Conservation (phyloP, 2,113 vertebrate genomes). For the Salvelinus fontinalis region DNA sequence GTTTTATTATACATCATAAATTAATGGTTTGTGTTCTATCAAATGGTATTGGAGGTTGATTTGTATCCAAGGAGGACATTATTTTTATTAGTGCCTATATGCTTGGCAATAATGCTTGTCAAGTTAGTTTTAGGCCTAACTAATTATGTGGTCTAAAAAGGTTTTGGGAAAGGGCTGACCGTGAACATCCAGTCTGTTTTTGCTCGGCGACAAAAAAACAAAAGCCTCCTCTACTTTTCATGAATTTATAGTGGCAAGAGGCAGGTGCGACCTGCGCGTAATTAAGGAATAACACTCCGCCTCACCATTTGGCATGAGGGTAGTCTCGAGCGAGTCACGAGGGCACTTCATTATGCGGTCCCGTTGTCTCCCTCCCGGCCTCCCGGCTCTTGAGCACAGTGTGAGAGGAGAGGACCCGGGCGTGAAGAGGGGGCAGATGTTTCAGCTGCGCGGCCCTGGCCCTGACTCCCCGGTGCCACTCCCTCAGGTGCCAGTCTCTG, state of each 20-base stretch:
- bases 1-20: background rate
- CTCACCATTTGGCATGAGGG: conserved; percentile 23
- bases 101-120: too few relatives aligned
- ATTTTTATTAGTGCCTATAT: too few relatives aligned
- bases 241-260: conserved; percentile 20
- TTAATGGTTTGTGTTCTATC: too few relatives aligned
- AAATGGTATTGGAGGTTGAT: too few relatives aligned
- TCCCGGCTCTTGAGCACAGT: conserved; percentile 19
- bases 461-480: background rate
- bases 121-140: background rate
- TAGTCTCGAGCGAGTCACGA: conserved; percentile 13
- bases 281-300: conserved; percentile 68
- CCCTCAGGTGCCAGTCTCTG: background rate
- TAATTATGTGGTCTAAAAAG: background rate
- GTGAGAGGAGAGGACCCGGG: background rate
- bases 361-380: conserved; percentile 30
- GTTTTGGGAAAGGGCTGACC: conserved; percentile 34
- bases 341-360: conserved; percentile 50
- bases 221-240: conserved; percentile 25
- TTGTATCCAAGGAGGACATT: too few relatives aligned
- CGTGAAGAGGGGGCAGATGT: conserved; percentile 20
- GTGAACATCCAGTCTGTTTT: background rate
- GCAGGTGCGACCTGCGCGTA: conserved; percentile 56
- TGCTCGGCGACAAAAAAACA: conserved; percentile 19
- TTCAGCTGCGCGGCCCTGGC: conserved; percentile 9